Conservation (phyloP, 2,888 invertebrate genomes). For the Nasonovia ribisnigri region DNA sequence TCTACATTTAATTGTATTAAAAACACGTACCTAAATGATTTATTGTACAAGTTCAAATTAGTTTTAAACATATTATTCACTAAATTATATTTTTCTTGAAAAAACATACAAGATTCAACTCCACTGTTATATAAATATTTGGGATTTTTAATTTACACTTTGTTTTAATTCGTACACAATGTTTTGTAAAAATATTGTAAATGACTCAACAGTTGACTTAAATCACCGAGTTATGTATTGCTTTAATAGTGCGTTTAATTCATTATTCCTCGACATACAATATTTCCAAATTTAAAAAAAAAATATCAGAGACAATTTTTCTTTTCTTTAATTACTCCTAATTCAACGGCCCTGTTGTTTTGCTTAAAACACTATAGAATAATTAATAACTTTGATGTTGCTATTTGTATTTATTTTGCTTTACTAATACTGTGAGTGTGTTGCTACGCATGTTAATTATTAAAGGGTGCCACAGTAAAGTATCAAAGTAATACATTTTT, state of each 20-base stretch:
- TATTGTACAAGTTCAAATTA: slow-evolving; percentile 62
- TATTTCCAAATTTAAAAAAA: slow-evolving; percentile 9
- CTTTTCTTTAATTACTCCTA: slow-evolving; percentile 5
- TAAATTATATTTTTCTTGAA: slow-evolving; percentile 42
- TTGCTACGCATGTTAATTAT: slow-evolving; percentile 63
- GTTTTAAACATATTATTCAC: slow-evolving; percentile 34
- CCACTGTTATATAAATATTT: slow-evolving; percentile 10
- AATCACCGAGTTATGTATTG: slow-evolving; percentile 7
- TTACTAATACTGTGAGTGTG: slow-evolving; percentile 61
- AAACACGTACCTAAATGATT: slow-evolving; percentile 47
- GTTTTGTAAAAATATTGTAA: not conserved
- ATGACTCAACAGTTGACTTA: not conserved
- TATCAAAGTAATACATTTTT: slow-evolving; percentile 37
- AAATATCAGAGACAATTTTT: not conserved
- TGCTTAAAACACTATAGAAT: slow-evolving; percentile 52
- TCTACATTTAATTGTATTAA: slow-evolving; percentile 41
- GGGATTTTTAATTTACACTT: slow-evolving; percentile 26
- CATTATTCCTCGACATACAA: slow-evolving; percentile 16
- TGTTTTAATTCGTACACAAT: not conserved
- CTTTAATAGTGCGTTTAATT: not conserved
- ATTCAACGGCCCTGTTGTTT: slow-evolving; percentile 27
- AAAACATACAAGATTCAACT: slow-evolving; percentile 8
- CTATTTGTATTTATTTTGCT: slow-evolving; percentile 64
- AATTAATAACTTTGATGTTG: slow-evolving; percentile 61
- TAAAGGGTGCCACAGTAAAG: slow-evolving; percentile 51